A percentile compares a stretch with the other conserved stretches of the same genome.
Evolutionary conservation across 92 coral and sea anemone species (phyloP).

Genomic region (Porites cylindrica): DNA sequence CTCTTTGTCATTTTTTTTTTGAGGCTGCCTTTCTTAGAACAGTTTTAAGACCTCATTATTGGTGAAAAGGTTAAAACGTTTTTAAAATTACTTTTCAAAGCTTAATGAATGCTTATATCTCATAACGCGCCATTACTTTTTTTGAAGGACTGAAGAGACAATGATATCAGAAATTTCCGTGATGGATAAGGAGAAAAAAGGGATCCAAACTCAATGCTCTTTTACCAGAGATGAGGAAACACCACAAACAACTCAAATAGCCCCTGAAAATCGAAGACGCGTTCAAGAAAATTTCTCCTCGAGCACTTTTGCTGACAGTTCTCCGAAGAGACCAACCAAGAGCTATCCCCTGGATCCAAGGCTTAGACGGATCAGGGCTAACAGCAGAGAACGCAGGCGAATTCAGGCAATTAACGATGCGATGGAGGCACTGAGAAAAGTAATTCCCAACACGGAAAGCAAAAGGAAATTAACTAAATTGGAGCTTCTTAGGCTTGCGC

Average conservation of each 20-base stretch:
- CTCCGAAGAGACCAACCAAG: constrained; percentile 13
- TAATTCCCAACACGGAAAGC: constrained; percentile 86
- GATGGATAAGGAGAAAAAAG: constrained; percentile 14
- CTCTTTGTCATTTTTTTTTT: background rate
- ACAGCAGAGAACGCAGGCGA: constrained; percentile 89
- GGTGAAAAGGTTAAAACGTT: background rate
- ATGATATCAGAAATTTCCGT: background rate
- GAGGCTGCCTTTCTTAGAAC: background rate
- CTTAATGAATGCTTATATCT: background rate
- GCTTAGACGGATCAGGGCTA: constrained; percentile 86
- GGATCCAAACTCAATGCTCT: constrained; percentile 3
- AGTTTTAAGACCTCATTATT: background rate
- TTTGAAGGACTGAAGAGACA: background rate
- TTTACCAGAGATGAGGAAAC: background rate
- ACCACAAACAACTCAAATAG: background rate
- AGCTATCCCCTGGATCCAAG: constrained; percentile 62
- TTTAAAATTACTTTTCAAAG: background rate
- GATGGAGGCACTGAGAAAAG: constrained; percentile 90
- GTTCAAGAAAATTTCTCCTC: background rate
- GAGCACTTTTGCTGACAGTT: background rate
- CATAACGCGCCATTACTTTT: background rate
- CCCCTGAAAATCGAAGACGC: background rate
- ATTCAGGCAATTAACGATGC: constrained; percentile 94
- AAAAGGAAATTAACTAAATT: constrained; percentile 92
- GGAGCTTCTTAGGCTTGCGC: constrained; percentile 88